These are phyloP conservation scores for Eupithecia exiguata DNA, from an alignment of 2,888 invertebrate species.

Conservation along the genomic window DNA sequence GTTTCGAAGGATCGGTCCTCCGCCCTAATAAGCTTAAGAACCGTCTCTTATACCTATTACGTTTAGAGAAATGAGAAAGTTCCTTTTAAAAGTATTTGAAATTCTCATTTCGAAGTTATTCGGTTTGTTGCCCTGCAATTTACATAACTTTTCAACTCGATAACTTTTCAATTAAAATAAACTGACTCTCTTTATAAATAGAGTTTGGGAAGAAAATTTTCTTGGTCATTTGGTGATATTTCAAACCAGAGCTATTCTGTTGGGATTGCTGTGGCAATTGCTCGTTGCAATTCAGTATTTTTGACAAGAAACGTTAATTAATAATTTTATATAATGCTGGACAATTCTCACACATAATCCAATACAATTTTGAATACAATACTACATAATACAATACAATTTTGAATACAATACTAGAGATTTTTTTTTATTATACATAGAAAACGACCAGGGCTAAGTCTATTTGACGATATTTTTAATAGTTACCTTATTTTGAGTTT, in stretches of 20 bases:
- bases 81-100: constrained; percentile 50
- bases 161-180: constrained; percentile 17
- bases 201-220: constrained; percentile 9
- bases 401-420: too few relatives aligned
- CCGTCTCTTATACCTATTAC: constrained; percentile 62
- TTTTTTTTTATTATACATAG: too few relatives aligned
- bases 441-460: too few relatives aligned
- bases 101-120: constrained; percentile 60
- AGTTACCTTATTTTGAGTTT: too few relatives aligned
- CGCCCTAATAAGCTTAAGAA: constrained; percentile 71
- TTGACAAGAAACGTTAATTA: not conserved
- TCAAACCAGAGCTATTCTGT: constrained; percentile 24
- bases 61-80: constrained; percentile 58
- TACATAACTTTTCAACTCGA: constrained; percentile 18
- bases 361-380: too few relatives aligned
- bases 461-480: too few relatives aligned
- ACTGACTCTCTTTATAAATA: constrained; percentile 13
- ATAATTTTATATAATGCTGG: too few relatives aligned
- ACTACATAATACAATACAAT: too few relatives aligned
- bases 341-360: too few relatives aligned
- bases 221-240: constrained; percentile 63
- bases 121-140: constrained; percentile 67
- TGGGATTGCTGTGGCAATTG: not conserved
- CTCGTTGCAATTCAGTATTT: not conserved
- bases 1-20: constrained; percentile 65